Base-by-base conservation (phyloP, 2,113 vertebrate species). In the Myrmophylax atrothorax region DNA sequence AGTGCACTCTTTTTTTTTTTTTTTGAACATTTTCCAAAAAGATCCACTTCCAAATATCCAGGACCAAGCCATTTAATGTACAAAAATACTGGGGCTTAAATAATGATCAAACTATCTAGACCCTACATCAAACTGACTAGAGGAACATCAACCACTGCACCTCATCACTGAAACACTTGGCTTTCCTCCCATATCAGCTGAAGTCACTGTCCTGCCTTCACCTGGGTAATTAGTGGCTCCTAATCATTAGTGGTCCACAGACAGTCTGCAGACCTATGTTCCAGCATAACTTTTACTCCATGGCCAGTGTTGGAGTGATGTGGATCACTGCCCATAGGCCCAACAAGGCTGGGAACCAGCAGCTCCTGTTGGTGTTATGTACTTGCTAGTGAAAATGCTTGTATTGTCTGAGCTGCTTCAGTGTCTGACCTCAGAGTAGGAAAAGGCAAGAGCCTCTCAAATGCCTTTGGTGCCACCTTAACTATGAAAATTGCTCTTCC, bases 331-430 rank as follows among this genome's bases (percentile, higher is more conserved):
- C 12, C 38, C 0, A 0, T 40, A 60, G 58, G 28, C 23, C 47
- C 74, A 94, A 59, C 1, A 9, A 47, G 40, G 68, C 9, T 60
- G 63, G 62, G 70, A 91, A 91, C 40, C 52, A 91, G 84, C 29
- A 87, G 49, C 15, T 56, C 56, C 52, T 56, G 69, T 47, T 60
- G 12, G 5, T 53, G 22, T 47, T 12, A 31, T 0, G 0, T 33
- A 56, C 33, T 53, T 90, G 46, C 67, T 86, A 75, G 8, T 72
- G 59, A 87, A 86, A 60, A 18, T 11, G 6, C 14, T 20, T 29
- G 5, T 6, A 74, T 16, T 35, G n/a, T 37, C 47, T 3, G 1
- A 93, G 35, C 47, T 80, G 74, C 31, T 75, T 20, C 64, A 81
- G 25, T 28, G 63, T 37, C 59, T 78, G 33, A 38, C 8, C 15